These are phyloP conservation scores for Oligia fasciuncula DNA, from an alignment of 2,888 invertebrate species.

Conservation along the genomic window DNA sequence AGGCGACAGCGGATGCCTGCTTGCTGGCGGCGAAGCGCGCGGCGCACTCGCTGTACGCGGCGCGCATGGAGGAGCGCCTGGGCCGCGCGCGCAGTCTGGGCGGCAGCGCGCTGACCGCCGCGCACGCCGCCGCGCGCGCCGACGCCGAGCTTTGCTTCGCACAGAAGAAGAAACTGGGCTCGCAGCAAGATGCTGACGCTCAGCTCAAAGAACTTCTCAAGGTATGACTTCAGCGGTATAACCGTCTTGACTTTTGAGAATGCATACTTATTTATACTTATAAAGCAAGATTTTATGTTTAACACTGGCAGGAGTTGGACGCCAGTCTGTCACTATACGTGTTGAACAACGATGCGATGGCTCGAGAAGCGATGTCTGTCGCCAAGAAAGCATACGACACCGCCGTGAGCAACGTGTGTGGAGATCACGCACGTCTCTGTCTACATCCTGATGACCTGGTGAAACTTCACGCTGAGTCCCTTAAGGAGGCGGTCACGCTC, in stretches of 20 bases:
- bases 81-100: slow-evolving; percentile 1
- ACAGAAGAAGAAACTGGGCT: slow-evolving; percentile 64
- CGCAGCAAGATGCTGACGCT: slow-evolving; percentile 38
- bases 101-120: background rate
- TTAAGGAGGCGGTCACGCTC: slow-evolving; percentile 13
- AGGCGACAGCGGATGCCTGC: slow-evolving; percentile 65
- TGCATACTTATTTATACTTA: background rate
- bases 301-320: slow-evolving; percentile 67
- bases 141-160: slow-evolving; percentile 39
- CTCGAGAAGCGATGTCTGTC: slow-evolving; percentile 50
- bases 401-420: slow-evolving; percentile 37
- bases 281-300: background rate
- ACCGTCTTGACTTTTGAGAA: background rate
- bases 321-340: slow-evolving; percentile 55
- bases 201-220: slow-evolving; percentile 43
- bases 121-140: slow-evolving; percentile 28
- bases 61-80: slow-evolving; percentile 67
- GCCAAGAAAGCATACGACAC: slow-evolving; percentile 64
- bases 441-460: slow-evolving; percentile 55
- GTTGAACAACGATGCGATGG: slow-evolving; percentile 67
- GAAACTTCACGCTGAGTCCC: slow-evolving; percentile 28
- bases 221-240: slow-evolving; percentile 22
- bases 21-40: slow-evolving; percentile 53
- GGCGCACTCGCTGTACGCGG: slow-evolving; percentile 61
- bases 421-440: slow-evolving; percentile 56